Conservation (phyloP, 2,888 invertebrate genomes). For the Cephus runcator region DNA sequence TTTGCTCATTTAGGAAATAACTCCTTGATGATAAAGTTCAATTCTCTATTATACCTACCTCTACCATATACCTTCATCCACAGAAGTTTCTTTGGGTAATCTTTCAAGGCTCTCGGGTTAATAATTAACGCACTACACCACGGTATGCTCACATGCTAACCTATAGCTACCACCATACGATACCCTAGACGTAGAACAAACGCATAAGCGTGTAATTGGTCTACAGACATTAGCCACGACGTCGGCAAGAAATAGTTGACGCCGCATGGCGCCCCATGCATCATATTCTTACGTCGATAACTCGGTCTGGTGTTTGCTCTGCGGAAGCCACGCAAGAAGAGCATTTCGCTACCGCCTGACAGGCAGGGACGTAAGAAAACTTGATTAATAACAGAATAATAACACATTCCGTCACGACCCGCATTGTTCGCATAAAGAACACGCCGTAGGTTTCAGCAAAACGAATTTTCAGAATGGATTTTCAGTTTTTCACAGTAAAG, state of each 20-base stretch:
- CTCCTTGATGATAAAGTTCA: background rate
- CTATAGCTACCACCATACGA: background rate
- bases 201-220: conserved; percentile 33
- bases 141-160: conserved; percentile 3
- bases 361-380: conserved; percentile 47
- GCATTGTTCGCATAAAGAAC: background rate
- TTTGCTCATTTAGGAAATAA: background rate
- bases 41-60: background rate
- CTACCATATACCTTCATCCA: background rate
- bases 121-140: conserved; percentile 18
- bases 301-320: conserved; percentile 31
- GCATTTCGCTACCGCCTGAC: conserved; percentile 46
- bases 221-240: conserved; percentile 32
- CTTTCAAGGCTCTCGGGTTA: conserved; percentile 9
- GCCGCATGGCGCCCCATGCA: conserved; percentile 46
- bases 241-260: conserved; percentile 37
- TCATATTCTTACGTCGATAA: conserved; percentile 50
- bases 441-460: background rate
- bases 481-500: background rate
- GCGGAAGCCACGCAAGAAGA: conserved; percentile 43
- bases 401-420: conserved; percentile 36
- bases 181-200: conserved; percentile 8
- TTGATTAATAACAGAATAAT: conserved; percentile 62
- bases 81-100: background rate
- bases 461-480: background rate